Evolutionary conservation across 2,888 invertebrate genomes (phyloP).

Genomic region (Patella pellucida): DNA sequence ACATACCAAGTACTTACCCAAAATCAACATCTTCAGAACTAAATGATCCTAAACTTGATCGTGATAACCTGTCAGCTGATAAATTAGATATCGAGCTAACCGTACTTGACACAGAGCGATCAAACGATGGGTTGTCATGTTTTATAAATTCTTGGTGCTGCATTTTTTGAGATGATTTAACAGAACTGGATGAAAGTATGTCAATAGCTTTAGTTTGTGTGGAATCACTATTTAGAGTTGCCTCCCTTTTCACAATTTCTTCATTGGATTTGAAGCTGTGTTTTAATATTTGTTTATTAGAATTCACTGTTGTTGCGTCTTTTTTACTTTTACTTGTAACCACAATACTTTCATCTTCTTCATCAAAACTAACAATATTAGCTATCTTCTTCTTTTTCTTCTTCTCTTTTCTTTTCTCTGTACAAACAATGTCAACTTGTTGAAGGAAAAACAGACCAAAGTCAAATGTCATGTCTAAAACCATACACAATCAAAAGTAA

Average conservation of each 20-base stretch:
- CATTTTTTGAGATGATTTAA: neutral
- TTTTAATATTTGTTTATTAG: neutral
- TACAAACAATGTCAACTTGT: slow-evolving; percentile 18
- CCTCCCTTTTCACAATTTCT: neutral
- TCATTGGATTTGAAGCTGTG: neutral
- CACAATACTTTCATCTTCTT: slow-evolving; percentile 72
- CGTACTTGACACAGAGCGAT: neutral
- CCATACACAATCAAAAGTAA: neutral
- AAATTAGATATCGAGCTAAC: slow-evolving; percentile 15
- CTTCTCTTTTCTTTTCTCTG: slow-evolving; percentile 69
- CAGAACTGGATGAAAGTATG: neutral
- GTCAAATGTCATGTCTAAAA: neutral
- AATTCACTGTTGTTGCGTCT: neutral
- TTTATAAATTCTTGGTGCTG: neutral
- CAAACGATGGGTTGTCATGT: neutral
- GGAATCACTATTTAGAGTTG: neutral
- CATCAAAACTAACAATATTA: slow-evolving; percentile 81
- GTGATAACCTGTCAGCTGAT: slow-evolving; percentile 19
- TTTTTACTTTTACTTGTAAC: neutral
- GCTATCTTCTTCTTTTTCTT: slow-evolving; percentile 76
- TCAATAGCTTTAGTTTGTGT: neutral
- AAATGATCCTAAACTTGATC: slow-evolving; percentile 40
- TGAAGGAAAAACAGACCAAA: neutral
- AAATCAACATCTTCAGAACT: slow-evolving; percentile 54
- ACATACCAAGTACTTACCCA: slow-evolving; percentile 35